Conservation (phyloP, 2,797 vertebrate genomes). For the Parauchenoglanis punctatus region DNA sequence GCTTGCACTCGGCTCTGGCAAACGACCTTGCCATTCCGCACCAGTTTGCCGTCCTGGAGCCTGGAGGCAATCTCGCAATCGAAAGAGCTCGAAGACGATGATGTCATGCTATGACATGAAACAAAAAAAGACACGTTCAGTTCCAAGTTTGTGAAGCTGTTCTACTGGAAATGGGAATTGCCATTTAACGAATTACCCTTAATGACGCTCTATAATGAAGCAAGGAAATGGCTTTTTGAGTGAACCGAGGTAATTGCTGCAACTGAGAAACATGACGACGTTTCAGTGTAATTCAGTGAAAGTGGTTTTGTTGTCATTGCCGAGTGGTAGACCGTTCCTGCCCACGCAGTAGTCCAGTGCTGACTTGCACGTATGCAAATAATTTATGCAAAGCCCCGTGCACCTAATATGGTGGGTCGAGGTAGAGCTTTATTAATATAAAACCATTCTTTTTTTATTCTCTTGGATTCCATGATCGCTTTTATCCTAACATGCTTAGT, state of each 20-base stretch:
- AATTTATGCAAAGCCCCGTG: conserved; percentile 67
- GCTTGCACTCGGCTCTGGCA: neutral
- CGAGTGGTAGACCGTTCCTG: conserved; percentile 9
- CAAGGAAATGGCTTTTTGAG: neutral
- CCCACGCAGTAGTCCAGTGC: conserved; percentile 12
- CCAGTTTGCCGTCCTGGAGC: neutral
- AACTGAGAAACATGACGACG: neutral
- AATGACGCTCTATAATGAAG: neutral
- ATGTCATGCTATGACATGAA: neutral
- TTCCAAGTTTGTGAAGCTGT: neutral
- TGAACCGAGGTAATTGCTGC: neutral
- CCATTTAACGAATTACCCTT: neutral
- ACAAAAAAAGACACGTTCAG: neutral
- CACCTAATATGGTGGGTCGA: neutral
- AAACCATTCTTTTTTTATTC: neutral
- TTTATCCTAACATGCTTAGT: neutral
- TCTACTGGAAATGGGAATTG: neutral
- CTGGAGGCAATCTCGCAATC: neutral
- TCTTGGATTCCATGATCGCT: neutral
- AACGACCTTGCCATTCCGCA: neutral
- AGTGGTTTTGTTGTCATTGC: neutral
- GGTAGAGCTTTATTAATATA: neutral
- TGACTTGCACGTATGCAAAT: conserved; percentile 68
- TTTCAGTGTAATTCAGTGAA: neutral
- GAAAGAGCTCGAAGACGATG: neutral